phyloP scores from a whole-genome alignment of 2,888 invertebrate species.

The Troides oblongomaculatus region DNA sequence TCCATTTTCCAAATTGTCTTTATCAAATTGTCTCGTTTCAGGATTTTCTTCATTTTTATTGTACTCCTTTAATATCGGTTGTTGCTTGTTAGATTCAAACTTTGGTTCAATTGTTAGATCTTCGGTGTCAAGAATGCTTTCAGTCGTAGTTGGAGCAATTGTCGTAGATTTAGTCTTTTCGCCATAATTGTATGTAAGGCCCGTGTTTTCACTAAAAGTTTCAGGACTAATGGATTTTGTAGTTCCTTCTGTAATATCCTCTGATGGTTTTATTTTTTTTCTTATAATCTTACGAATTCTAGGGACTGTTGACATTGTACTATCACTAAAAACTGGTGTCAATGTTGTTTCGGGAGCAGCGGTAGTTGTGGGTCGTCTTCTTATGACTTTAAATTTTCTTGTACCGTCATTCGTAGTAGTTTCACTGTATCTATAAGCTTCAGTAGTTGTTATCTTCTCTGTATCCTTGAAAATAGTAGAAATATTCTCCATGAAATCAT shows the following conservation, averaged over 20 bases:
- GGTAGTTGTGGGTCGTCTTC: slow-evolving; percentile 16
- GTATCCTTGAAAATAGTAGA: slow-evolving; percentile 14
- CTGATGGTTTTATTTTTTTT: slow-evolving; percentile 22
- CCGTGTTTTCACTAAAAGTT: not conserved
- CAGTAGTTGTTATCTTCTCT: slow-evolving; percentile 40
- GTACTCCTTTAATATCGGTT: slow-evolving; percentile 18
- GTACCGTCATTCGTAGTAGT: slow-evolving; percentile 22
- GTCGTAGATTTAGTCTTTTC: slow-evolving; percentile 27
- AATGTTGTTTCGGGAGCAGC: slow-evolving; percentile 13
- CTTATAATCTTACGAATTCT: slow-evolving; percentile 28
- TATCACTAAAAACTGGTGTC: slow-evolving; percentile 8
- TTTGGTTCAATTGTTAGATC: slow-evolving; percentile 19
- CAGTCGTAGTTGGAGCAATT: slow-evolving; percentile 9
- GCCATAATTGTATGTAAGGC: slow-evolving; percentile 18
- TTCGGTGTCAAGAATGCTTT: slow-evolving; percentile 10
- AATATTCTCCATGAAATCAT: slow-evolving; percentile 38
- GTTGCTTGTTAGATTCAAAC: slow-evolving; percentile 26
- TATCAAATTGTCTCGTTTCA: not conserved
- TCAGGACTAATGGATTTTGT: slow-evolving; percentile 13
- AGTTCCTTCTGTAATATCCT: slow-evolving; percentile 11
- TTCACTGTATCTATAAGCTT: slow-evolving; percentile 12
- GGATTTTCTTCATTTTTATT: not conserved
- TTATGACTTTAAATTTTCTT: slow-evolving; percentile 26
- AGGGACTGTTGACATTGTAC: slow-evolving; percentile 22
- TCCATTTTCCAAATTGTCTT: not conserved